Conservation (phyloP, 1,140 invertebrate genomes). For the Antheraea pernyi region DNA sequence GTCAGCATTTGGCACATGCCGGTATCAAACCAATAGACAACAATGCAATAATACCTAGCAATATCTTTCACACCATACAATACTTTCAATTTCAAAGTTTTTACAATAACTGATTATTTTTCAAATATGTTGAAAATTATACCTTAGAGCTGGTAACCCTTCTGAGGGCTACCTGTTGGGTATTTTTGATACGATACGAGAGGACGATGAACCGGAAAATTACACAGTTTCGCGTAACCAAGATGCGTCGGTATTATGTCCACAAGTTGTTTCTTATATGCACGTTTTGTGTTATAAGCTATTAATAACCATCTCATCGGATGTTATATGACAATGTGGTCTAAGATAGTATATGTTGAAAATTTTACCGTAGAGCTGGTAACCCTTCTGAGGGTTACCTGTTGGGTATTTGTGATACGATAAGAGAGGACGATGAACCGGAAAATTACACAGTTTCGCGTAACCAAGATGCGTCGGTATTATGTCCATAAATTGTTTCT, state of each 20-base stretch:
- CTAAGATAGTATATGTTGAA: no score
- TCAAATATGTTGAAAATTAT: no score
- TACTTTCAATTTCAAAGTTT: no score
- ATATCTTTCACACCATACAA: no score
- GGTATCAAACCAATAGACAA: no score
- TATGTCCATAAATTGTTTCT: not conserved
- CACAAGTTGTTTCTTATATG: not conserved
- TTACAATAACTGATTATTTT: no score
- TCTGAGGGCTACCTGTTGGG: constrained; percentile 4
- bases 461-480: not conserved
- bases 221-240: not conserved
- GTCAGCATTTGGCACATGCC: no score
- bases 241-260: not conserved
- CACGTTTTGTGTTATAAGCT: not conserved
- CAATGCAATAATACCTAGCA: no score
- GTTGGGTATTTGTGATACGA: constrained; percentile 5
- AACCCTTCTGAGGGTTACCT: constrained; percentile 2
- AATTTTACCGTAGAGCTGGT: no score
- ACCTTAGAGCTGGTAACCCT: not conserved
- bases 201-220: constrained; percentile 11
- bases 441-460: constrained; percentile 2
- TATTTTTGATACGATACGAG: constrained; percentile 4
- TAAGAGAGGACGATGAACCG: constrained; percentile 1
- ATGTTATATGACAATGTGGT: no score
- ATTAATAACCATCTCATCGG: no score